These are phyloP conservation scores for Margaritifera margaritifera DNA, from an alignment of 2,888 invertebrate genomes.

Conservation along the genomic window DNA sequence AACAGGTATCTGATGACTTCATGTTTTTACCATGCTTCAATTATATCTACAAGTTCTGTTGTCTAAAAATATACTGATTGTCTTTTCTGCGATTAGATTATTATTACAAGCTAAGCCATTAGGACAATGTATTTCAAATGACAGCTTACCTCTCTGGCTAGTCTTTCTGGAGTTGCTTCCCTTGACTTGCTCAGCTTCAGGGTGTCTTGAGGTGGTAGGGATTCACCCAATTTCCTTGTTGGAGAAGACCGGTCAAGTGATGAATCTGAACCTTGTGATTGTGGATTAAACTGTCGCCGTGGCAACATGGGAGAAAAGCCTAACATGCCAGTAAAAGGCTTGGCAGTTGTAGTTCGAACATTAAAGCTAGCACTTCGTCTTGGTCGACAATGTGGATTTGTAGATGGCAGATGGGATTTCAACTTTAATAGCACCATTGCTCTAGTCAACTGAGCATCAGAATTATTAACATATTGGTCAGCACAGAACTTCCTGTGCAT, in stretches of 20 bases:
- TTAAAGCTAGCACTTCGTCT: constrained; percentile 39
- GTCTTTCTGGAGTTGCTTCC: constrained; percentile 36
- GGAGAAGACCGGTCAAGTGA: too few species aligned
- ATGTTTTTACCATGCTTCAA: too few species aligned
- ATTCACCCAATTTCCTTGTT: constrained; percentile 10
- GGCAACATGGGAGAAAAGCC: constrained; percentile 26
- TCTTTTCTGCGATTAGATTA: too few species aligned
- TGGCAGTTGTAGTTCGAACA: constrained; percentile 29
- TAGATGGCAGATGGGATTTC: constrained; percentile 17
- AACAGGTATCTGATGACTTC: too few species aligned
- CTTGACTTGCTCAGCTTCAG: constrained; percentile 27
- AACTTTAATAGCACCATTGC: constrained; percentile 28
- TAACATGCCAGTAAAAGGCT: constrained; percentile 15
- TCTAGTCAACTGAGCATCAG: constrained; percentile 24
- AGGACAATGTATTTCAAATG: too few species aligned
- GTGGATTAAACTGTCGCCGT: neutral
- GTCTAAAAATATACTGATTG: too few species aligned
- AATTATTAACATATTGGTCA: constrained; percentile 52
- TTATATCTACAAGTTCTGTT: too few species aligned
- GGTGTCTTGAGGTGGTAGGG: constrained; percentile 30
- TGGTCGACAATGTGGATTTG: constrained; percentile 1
- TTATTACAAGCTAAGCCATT: too few species aligned
- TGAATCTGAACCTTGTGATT: too few species aligned
- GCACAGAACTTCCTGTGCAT: constrained; percentile 66
- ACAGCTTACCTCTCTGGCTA: neutral